Conservation (phyloP, 2,113 vertebrate species). For the Antennarius striatus region DNA sequence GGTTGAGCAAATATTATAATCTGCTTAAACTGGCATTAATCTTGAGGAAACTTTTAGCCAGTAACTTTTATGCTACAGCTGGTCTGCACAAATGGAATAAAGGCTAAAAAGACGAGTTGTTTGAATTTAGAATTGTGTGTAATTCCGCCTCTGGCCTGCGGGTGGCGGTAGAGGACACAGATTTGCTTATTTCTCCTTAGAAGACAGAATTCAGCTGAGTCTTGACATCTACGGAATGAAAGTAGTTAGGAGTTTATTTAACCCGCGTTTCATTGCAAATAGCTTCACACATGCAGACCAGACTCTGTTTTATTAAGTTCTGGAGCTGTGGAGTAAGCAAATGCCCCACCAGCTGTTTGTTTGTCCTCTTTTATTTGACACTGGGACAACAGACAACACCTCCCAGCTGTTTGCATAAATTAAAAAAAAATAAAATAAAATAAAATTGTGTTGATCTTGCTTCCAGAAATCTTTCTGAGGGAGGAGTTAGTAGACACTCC, state of each 20-base stretch:
- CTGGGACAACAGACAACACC: constrained; percentile 59
- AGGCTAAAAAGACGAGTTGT: constrained; percentile 1
- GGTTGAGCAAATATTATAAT: no score
- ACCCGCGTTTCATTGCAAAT: constrained; percentile 38
- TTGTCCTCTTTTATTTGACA: constrained; percentile 62
- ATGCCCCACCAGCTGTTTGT: constrained; percentile 65
- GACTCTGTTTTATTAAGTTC: constrained; percentile 53
- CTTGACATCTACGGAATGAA: constrained; percentile 31
- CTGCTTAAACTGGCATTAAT: no score
- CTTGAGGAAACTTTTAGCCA: no score
- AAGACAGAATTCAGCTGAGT: not conserved
- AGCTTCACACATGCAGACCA: constrained; percentile 38
- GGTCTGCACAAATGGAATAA: no score
- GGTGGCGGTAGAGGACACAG: constrained; percentile 61
- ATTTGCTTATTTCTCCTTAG: not conserved
- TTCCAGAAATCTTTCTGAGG: constrained; percentile 43
- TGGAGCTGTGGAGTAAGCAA: constrained; percentile 43
- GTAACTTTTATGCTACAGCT: no score
- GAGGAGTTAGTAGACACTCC: constrained; percentile 47
- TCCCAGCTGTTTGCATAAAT: constrained; percentile 69
- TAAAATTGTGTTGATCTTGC: constrained; percentile 58
- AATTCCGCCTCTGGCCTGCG: constrained; percentile 51
- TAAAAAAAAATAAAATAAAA: constrained; percentile 45
- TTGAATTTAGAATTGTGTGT: not conserved
- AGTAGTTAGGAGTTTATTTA: constrained; percentile 47